A percentile compares a stretch with the other conserved stretches of the same genome.
Evolutionary conservation across 2,113 vertebrate species (phyloP).

Genomic region (Anthoscopus minutus): DNA sequence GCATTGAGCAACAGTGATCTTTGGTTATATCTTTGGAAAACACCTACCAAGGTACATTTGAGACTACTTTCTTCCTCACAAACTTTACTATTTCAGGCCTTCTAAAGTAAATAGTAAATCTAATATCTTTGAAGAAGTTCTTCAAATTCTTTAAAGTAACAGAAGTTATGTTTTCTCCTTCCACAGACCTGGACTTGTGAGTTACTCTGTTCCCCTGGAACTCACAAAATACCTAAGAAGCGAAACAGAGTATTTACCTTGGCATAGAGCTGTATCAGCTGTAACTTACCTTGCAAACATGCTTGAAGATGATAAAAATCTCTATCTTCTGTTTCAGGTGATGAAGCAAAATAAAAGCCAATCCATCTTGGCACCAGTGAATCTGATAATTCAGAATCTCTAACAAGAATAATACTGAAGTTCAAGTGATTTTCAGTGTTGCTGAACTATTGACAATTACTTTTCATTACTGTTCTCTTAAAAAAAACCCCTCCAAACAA

Average conservation of each 20-base stretch:
- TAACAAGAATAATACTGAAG: background rate
- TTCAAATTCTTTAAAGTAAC: slow-evolving; percentile 8
- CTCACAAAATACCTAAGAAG: slow-evolving; percentile 80
- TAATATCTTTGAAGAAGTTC: background rate
- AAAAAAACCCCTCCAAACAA: background rate
- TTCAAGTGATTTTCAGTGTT: background rate
- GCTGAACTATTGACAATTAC: background rate
- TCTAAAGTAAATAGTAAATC: background rate
- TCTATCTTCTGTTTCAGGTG: slow-evolving; percentile 86
- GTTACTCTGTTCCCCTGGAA: slow-evolving; percentile 78
- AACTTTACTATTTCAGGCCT: background rate
- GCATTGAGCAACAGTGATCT: background rate
- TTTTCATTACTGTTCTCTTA: background rate
- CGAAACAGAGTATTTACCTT: slow-evolving; percentile 83
- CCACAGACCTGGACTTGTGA: slow-evolving; percentile 77
- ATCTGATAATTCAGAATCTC: background rate
- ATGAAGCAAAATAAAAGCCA: background rate
- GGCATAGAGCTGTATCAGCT: slow-evolving; percentile 77
- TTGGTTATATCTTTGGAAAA: background rate
- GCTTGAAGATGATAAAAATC: slow-evolving; percentile 72
- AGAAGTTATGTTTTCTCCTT: slow-evolving; percentile 6
- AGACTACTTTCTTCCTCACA: background rate
- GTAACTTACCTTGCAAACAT: slow-evolving; percentile 83
- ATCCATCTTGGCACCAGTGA: background rate
- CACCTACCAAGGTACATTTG: background rate